Conservation (phyloP, 2,888 invertebrate genomes). For the Augochlorella aurata region DNA sequence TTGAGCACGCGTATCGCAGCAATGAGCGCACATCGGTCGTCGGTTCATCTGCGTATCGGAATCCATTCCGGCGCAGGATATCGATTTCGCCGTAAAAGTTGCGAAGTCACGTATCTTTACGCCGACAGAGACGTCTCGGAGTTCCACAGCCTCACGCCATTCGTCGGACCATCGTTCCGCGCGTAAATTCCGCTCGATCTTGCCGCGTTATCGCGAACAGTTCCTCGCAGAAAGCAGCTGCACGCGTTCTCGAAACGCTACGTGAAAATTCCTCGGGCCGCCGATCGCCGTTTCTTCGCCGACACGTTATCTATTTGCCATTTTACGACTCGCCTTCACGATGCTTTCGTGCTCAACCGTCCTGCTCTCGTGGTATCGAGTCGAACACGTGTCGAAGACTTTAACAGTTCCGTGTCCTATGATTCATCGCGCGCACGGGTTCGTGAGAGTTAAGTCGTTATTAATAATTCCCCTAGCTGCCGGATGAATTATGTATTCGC, state of each 20-base stretch:
- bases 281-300: neutral
- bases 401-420: neutral
- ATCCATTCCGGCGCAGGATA: slow-evolving; percentile 28
- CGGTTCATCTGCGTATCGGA: slow-evolving; percentile 31
- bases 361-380: neutral
- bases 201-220: neutral
- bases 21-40: slow-evolving; percentile 49
- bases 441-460: neutral
- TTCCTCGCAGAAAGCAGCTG: neutral
- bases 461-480: neutral
- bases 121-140: neutral
- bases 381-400: neutral
- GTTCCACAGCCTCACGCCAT: slow-evolving; percentile 16
- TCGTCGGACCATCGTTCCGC: slow-evolving; percentile 22
- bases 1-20: slow-evolving; percentile 46
- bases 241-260: neutral
- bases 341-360: neutral
- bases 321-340: neutral
- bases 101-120: slow-evolving; percentile 29
- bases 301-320: slow-evolving; percentile 4
- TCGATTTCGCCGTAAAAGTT: slow-evolving; percentile 59
- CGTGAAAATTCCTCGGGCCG: neutral
- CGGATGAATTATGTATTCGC: neutral
- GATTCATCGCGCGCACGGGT: neutral
- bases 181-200: slow-evolving; percentile 8